These are phyloP conservation scores for Bicyclus anynana DNA, from an alignment of 1,140 invertebrate species.

Conservation along the genomic window DNA sequence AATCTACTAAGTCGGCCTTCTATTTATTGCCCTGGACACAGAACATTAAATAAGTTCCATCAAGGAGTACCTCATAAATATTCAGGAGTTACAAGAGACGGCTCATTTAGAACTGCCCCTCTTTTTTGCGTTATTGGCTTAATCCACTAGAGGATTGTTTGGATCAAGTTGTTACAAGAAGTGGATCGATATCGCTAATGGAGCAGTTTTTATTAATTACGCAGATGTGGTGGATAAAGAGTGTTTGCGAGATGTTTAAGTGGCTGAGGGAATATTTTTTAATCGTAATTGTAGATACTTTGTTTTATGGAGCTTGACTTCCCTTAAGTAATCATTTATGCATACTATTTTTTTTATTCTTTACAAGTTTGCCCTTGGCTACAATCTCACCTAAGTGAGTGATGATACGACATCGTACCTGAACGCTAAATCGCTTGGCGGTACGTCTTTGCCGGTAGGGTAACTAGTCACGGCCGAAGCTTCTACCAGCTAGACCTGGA, in stretches of 20 bases:
- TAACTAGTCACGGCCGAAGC: no score
- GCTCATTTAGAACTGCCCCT: constrained; percentile 67
- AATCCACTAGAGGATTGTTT: constrained; percentile 64
- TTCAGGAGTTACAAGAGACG: constrained; percentile 67
- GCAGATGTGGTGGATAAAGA: constrained; percentile 4
- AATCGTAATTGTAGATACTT: no score
- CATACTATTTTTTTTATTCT: no score
- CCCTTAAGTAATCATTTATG: no score
- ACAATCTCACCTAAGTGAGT: no score
- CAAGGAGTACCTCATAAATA: constrained; percentile 62
- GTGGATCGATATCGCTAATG: constrained; percentile 65
- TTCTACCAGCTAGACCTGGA: no score
- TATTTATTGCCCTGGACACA: constrained; percentile 1
- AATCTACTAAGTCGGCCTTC: not conserved
- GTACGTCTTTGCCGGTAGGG: no score
- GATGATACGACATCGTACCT: no score
- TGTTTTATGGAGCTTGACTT: no score
- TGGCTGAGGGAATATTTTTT: not conserved
- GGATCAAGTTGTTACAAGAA: constrained; percentile 57
- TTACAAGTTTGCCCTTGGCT: no score
- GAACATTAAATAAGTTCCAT: constrained; percentile 49
- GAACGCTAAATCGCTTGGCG: no score
- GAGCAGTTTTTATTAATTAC: constrained; percentile 67
- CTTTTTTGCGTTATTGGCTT: constrained; percentile 71
- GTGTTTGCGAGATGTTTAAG: not conserved